These are phyloP conservation scores for Pogonocichla stellata DNA, from an alignment of 2,113 vertebrate genomes.

Conservation along the genomic window DNA sequence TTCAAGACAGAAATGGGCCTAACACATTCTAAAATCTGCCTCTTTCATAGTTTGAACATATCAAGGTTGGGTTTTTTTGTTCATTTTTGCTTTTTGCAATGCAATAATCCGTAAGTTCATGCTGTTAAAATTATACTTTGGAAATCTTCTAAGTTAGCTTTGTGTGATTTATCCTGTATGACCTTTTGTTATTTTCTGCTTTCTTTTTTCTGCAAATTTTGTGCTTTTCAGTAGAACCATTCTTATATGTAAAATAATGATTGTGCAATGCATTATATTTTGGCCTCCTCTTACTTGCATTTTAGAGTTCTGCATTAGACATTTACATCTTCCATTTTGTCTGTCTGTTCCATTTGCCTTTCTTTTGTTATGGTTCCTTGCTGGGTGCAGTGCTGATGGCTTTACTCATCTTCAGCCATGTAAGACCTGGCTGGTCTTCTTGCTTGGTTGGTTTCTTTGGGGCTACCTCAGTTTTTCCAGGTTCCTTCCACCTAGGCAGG, in stretches of 20 bases:
- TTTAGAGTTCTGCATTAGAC: background rate
- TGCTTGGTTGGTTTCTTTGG: background rate
- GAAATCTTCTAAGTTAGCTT: background rate
- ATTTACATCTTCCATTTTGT: background rate
- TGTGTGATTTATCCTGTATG: background rate
- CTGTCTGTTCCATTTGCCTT: background rate
- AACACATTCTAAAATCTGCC: background rate
- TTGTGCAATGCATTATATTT: background rate
- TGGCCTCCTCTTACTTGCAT: background rate
- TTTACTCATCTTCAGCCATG: background rate
- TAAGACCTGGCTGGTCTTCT: background rate
- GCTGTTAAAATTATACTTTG: background rate
- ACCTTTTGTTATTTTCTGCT: background rate
- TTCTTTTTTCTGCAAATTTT: background rate
- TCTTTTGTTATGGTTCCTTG: background rate
- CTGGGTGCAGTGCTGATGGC: background rate
- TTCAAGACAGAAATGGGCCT: background rate
- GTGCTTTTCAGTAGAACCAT: background rate
- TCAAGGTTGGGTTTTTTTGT: background rate
- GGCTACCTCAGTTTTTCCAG: background rate
- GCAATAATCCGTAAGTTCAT: background rate
- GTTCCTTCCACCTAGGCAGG: background rate
- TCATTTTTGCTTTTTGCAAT: background rate
- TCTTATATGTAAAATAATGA: background rate
- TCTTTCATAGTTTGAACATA: background rate